phyloP scores from a whole-genome alignment of 92 coral and sea anemone species.

The Nematostella vectensis region DNA sequence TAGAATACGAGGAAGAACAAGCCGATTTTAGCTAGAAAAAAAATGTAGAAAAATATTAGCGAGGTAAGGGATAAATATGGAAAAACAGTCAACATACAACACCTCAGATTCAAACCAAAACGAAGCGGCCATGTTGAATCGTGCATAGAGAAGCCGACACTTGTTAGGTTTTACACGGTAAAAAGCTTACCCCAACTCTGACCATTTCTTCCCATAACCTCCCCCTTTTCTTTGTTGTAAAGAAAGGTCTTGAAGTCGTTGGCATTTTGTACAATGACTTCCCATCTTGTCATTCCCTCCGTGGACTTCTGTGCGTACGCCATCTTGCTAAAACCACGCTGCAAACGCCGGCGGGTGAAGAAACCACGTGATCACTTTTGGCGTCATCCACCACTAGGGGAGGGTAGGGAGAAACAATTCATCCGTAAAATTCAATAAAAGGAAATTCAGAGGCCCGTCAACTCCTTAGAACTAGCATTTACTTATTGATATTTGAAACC shows the following conservation, averaged over 20 bases:
- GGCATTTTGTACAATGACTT: conserved; percentile 27
- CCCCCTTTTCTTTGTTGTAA: conserved; percentile 65
- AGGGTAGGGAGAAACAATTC: neutral
- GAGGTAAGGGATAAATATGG: no score
- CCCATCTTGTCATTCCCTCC: conserved; percentile 69
- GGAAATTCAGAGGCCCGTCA: no score
- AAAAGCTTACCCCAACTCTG: conserved; percentile 84
- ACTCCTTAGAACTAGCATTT: no score
- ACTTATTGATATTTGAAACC: no score
- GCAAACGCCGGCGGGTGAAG: conserved; percentile 31
- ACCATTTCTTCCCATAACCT: conserved; percentile 87
- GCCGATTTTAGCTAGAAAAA: conserved; percentile 75
- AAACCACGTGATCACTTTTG: conserved; percentile 9
- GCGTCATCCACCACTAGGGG: neutral
- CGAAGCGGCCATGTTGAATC: conserved; percentile 11
- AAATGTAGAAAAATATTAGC: neutral
- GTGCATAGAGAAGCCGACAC: neutral
- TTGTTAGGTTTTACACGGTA: neutral
- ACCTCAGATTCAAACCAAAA: neutral
- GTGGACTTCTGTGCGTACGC: conserved; percentile 83
- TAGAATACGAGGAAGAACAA: conserved; percentile 84
- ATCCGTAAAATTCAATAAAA: no score
- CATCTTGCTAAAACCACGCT: conserved; percentile 70
- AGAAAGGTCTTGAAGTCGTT: conserved; percentile 54
- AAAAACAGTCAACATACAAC: no score